phyloP scores from a whole-genome alignment of 2,113 vertebrate species.

The Lipophrys pholis region DNA sequence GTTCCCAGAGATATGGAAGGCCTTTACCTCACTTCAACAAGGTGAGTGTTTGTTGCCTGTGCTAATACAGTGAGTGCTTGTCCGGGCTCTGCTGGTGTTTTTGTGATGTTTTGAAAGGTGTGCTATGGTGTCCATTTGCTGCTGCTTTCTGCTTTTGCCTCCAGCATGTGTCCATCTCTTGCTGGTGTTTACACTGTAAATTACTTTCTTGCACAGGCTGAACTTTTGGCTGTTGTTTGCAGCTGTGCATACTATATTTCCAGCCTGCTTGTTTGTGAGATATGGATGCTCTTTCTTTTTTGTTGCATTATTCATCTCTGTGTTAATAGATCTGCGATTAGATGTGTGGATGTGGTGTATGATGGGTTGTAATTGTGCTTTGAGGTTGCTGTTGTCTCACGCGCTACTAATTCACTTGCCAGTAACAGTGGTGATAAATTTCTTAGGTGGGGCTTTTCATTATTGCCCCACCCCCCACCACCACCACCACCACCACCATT shows the following conservation, averaged over 20 bases:
- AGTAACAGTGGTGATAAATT: too few relatives aligned
- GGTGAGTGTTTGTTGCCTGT: not conserved
- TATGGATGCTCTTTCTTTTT: not conserved
- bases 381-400: too few relatives aligned
- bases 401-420: not conserved
- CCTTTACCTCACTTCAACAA: not conserved
- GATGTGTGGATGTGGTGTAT: not conserved
- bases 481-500: too few relatives aligned
- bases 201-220: not conserved
- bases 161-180: not conserved
- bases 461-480: too few relatives aligned
- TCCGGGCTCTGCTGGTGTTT: not conserved
- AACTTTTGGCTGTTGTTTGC: not conserved
- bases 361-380: not conserved
- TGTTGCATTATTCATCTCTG: not conserved
- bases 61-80: not conserved
- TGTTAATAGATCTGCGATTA: conserved; percentile 26
- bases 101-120: not conserved
- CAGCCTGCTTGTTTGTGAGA: conserved; percentile 1
- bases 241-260: not conserved
- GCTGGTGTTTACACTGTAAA: not conserved
- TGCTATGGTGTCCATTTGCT: not conserved
- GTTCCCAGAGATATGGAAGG: not conserved
- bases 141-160: not conserved
- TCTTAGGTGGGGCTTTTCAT: too few relatives aligned